phyloP scores from a whole-genome alignment of 2,797 vertebrate species.

The Furcifer pardalis region DNA sequence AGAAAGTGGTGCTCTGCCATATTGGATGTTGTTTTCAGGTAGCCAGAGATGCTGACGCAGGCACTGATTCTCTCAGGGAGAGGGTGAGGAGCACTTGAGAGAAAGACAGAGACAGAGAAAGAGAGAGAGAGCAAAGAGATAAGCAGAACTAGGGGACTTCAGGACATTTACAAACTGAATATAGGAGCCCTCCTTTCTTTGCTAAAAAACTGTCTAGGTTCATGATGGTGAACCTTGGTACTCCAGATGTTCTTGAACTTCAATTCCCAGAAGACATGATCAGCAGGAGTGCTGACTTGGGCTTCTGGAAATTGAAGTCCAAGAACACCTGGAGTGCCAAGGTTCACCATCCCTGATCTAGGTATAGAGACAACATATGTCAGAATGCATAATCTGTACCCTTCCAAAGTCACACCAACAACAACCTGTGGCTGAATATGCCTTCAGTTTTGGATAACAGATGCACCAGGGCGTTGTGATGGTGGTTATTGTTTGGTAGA shows the following conservation, averaged over 20 bases:
- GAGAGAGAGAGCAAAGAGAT: slow-evolving; percentile 69
- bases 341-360: too few relatives aligned
- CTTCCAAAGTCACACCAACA: neutral
- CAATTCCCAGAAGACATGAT: too few relatives aligned
- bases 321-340: too few relatives aligned
- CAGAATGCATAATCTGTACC: neutral
- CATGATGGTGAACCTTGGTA: too few relatives aligned
- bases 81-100: slow-evolving; percentile 70
- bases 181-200: slow-evolving; percentile 12
- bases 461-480: neutral
- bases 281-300: too few relatives aligned
- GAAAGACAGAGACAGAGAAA: slow-evolving; percentile 70
- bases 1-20: slow-evolving; percentile 38
- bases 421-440: neutral
- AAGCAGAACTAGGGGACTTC: slow-evolving; percentile 56
- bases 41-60: slow-evolving; percentile 60
- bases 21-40: slow-evolving; percentile 46
- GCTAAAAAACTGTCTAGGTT: neutral
- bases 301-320: too few relatives aligned
- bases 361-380: neutral
- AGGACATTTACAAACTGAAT: slow-evolving; percentile 53
- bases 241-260: too few relatives aligned
- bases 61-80: slow-evolving; percentile 65
- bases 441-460: neutral
- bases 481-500: neutral